phyloP scores from a whole-genome alignment of 2,113 vertebrate species.

The Taxidea taxus region DNA sequence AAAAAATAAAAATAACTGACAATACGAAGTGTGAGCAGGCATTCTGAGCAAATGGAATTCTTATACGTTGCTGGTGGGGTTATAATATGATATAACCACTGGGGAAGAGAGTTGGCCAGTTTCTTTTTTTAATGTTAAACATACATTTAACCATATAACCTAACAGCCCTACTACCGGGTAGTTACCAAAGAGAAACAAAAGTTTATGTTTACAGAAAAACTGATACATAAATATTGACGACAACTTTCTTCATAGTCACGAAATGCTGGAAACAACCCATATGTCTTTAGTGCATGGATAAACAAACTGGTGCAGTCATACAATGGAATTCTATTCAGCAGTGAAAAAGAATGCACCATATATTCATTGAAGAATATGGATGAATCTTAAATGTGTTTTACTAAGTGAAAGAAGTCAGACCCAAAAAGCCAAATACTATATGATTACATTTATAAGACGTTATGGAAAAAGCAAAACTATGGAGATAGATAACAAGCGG shows the following conservation, averaged over 20 bases:
- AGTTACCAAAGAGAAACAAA: constrained; percentile 25
- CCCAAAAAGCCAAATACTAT: not conserved
- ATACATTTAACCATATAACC: not conserved
- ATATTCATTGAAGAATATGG: not conserved
- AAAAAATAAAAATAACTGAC: not conserved
- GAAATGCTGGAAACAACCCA: not conserved
- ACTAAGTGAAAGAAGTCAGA: constrained; percentile 13
- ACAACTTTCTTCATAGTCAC: not conserved
- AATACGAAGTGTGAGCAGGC: not conserved
- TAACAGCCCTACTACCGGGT: not conserved
- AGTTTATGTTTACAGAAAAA: not conserved
- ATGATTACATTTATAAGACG: not conserved
- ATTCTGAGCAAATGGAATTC: not conserved
- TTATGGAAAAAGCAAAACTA: not conserved
- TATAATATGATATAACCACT: not conserved
- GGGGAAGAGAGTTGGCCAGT: not conserved
- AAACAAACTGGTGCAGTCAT: not conserved
- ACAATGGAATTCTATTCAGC: not conserved
- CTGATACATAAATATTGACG: not conserved
- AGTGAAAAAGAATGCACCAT: not conserved
- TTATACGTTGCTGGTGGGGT: not conserved
- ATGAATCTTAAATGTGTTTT: not conserved
- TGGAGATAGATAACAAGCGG: not conserved
- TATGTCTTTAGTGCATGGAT: not conserved
- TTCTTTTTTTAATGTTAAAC: constrained; percentile 3